Evolutionary conservation across 64 coral and sea anemone genomes (phyloP).

Genomic region (Astreopora myriophthalma): DNA sequence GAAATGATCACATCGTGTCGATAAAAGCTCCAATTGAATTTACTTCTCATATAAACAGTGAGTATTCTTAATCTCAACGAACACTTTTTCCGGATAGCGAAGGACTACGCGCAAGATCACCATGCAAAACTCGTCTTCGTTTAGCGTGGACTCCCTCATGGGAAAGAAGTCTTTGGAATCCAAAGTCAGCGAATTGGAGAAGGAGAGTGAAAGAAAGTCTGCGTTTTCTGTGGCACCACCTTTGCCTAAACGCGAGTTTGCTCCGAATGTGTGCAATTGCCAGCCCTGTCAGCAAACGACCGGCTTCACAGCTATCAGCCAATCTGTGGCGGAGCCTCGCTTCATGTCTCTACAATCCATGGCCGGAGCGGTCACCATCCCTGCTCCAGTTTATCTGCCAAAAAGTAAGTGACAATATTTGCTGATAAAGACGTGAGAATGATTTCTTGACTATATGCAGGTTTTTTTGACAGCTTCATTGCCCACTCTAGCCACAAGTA

Average conservation of each 20-base stretch:
- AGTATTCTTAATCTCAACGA: background rate
- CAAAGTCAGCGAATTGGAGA: slow-evolving; percentile 22
- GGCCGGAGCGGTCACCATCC: slow-evolving; percentile 44
- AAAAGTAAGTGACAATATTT: slow-evolving; percentile 55
- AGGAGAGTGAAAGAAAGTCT: slow-evolving; percentile 56
- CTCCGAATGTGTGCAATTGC: slow-evolving; percentile 63
- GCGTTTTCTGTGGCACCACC: slow-evolving; percentile 59
- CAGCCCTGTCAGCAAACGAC: slow-evolving; percentile 65
- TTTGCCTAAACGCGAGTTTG: slow-evolving; percentile 57
- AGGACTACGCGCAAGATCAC: background rate
- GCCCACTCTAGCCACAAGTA: background rate
- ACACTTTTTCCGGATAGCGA: background rate
- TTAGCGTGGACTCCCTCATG: slow-evolving; percentile 70
- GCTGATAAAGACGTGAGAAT: background rate
- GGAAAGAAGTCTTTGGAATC: slow-evolving; percentile 32
- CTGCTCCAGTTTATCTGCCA: slow-evolving; percentile 55
- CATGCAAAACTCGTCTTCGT: slow-evolving; percentile 69
- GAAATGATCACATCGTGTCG: slow-evolving; percentile 48
- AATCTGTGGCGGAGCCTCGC: slow-evolving; percentile 39
- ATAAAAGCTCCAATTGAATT: slow-evolving; percentile 46
- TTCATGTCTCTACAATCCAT: slow-evolving; percentile 69
- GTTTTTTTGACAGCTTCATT: background rate
- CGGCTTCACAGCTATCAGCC: slow-evolving; percentile 62
- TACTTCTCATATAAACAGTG: slow-evolving; percentile 53
- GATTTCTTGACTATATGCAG: background rate